A percentile compares a stretch with the other conserved stretches of the same genome.
Evolutionary conservation across 2,888 invertebrate genomes (phyloP).

Genomic region (Trichacis sp.): DNA sequence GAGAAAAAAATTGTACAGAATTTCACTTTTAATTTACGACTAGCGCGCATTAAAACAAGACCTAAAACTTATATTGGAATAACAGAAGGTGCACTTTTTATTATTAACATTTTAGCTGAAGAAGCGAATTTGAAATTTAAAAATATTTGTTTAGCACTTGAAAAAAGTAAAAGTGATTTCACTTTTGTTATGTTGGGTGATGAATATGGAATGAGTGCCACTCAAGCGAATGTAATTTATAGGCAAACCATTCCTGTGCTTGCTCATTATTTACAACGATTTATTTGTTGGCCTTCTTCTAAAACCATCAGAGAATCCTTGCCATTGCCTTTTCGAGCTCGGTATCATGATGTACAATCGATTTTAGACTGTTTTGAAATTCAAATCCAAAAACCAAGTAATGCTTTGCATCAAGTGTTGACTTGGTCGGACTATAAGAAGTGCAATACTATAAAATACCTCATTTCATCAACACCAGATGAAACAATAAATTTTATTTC

Average conservation of each 20-base stretch:
- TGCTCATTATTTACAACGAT: slow-evolving; percentile 11
- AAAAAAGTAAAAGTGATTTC: slow-evolving; percentile 16
- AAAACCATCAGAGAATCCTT: slow-evolving; percentile 4
- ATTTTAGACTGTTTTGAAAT: slow-evolving; percentile 54
- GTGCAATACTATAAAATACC: slow-evolving; percentile 54
- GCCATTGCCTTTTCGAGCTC: slow-evolving; percentile 17
- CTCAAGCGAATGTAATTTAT: slow-evolving; percentile 11
- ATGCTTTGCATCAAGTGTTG: slow-evolving; percentile 44
- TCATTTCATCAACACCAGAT: slow-evolving; percentile 49
- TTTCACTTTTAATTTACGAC: background rate
- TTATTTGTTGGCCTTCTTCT: slow-evolving; percentile 18
- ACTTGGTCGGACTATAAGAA: slow-evolving; percentile 57
- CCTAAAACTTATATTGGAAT: slow-evolving; percentile 17
- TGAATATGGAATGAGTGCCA: slow-evolving; percentile 17
- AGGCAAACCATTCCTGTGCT: slow-evolving; percentile 13
- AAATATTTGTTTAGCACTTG: slow-evolving; percentile 16
- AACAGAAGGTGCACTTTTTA: slow-evolving; percentile 12
- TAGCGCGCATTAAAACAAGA: slow-evolving; percentile 12
- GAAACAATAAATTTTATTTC: slow-evolving; percentile 30
- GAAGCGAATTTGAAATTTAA: slow-evolving; percentile 6
- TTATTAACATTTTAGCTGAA: slow-evolving; percentile 3
- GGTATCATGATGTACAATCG: slow-evolving; percentile 21
- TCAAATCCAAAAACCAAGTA: slow-evolving; percentile 49
- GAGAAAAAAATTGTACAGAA: too few species aligned
- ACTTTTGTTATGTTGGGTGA: slow-evolving; percentile 15